These are phyloP conservation scores for Chelon auratus DNA, from an alignment of 2,797 vertebrate genomes.

Conservation along the genomic window DNA sequence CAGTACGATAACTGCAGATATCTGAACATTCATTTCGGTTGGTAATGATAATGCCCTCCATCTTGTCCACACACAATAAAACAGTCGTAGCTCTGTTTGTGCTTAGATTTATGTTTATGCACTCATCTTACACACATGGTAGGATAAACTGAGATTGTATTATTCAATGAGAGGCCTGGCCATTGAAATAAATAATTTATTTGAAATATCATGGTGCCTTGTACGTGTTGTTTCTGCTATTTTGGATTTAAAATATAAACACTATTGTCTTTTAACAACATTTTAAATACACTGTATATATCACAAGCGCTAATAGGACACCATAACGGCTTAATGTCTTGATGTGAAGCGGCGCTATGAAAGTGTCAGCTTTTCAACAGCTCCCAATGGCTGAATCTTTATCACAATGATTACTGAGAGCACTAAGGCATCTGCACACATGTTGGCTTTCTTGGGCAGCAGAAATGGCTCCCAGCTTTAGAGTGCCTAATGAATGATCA, in stretches of 20 bases:
- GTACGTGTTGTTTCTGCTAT: neutral
- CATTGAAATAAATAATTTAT: neutral
- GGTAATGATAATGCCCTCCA: neutral
- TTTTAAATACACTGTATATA: conserved; percentile 27
- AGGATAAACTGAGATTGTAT: neutral
- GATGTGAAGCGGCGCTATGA: conserved; percentile 44
- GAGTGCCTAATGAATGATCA: conserved; percentile 54
- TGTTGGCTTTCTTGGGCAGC: conserved; percentile 47
- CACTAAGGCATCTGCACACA: conserved; percentile 60
- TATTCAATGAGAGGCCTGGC: neutral
- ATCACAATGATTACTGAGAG: conserved; percentile 60
- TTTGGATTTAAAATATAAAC: conserved; percentile 25
- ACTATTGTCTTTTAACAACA: conserved; percentile 24
- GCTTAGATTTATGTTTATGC: neutral
- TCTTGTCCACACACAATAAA: neutral
- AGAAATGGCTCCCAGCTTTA: conserved; percentile 54
- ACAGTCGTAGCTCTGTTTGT: neutral
- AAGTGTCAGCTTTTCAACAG: conserved; percentile 55
- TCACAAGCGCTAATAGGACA: conserved; percentile 25
- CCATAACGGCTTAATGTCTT: conserved; percentile 35
- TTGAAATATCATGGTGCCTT: neutral
- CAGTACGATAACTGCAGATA: neutral
- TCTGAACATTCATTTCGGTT: neutral
- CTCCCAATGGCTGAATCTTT: conserved; percentile 55
- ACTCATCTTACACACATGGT: neutral